Evolutionary conservation across 2,113 vertebrate species (phyloP), one percentile per base, ranked within the genome.

Genomic region (Aldabrachelys gigantea): DNA sequence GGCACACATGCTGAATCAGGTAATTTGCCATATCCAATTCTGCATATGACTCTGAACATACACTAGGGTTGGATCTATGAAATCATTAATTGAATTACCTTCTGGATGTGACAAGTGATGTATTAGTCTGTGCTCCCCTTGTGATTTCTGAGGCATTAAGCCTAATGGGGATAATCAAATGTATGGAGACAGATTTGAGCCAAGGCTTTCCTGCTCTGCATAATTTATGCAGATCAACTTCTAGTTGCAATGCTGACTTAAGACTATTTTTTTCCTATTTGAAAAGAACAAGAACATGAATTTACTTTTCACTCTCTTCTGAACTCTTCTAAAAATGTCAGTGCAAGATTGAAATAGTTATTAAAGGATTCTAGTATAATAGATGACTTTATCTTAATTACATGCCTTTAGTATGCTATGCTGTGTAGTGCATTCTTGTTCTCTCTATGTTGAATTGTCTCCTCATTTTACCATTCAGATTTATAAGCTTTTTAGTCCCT

Each of bases 1-100:
- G 89, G 81, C 44, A 80, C 79, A 27, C 85, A 44, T 82, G 54
- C 82, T 97, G 94, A 97, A 94, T 96, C 79, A 94, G 83, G 47
- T 94, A 96, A 96, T 98, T 97, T 98, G 82, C 89, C 87, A 8
- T 91, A 93, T 94, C 94, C 82, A 87, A 87, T 97, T 97, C 94
- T 95, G 79, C 85, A 41, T 94, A 79, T 90, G 84, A 92, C 13
- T 53, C 24, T n/a, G 17, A 96, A 97, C 59, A 84, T 88, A 90
- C 31, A 96, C 69, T 92, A 96, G 93, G 95, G 54, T 79, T 95
- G 49, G 12, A 92, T 96, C 91, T 97, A 95, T 93, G 85, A 97
- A 93, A 81, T 96, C 54, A 2, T 91, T 97, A 93, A 97, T 92
- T 96, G 88, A 97, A 96, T 98, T 98, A 87, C 41, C 59, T 90